These are phyloP conservation scores for Chloroceryle aenea DNA, from an alignment of 2,113 vertebrate genomes.

Conservation along the genomic window DNA sequence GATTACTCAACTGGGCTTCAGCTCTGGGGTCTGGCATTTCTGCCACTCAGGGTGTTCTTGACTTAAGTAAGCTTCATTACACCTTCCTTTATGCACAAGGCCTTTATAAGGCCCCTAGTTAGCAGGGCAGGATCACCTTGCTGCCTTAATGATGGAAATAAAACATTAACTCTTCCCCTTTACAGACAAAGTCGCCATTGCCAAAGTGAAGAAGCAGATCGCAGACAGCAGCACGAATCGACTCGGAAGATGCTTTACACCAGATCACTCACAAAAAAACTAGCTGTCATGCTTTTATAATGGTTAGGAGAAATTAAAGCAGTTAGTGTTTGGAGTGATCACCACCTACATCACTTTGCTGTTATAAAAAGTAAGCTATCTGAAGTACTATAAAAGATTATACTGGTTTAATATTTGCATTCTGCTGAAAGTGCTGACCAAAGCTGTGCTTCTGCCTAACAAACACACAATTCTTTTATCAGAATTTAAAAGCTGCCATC, in stretches of 20 bases:
- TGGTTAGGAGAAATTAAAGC: background rate
- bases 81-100: background rate
- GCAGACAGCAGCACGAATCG: background rate
- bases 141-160: background rate
- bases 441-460: background rate
- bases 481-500: background rate
- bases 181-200: background rate
- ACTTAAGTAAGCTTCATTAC: background rate
- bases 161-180: background rate
- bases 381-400: background rate
- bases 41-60: fast-evolving
- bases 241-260: background rate
- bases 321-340: background rate
- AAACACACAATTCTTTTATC: background rate
- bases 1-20: background rate
- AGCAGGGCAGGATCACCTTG: background rate
- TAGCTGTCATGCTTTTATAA: background rate
- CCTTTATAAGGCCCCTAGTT: background rate
- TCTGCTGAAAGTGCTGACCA: background rate
- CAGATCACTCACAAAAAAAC: background rate
- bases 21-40: background rate
- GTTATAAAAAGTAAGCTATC: background rate
- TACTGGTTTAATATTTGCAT: background rate
- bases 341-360: background rate
- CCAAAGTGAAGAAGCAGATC: background rate